phyloP scores from a whole-genome alignment of 2,113 vertebrate genomes.

The Silurus meridionalis region DNA sequence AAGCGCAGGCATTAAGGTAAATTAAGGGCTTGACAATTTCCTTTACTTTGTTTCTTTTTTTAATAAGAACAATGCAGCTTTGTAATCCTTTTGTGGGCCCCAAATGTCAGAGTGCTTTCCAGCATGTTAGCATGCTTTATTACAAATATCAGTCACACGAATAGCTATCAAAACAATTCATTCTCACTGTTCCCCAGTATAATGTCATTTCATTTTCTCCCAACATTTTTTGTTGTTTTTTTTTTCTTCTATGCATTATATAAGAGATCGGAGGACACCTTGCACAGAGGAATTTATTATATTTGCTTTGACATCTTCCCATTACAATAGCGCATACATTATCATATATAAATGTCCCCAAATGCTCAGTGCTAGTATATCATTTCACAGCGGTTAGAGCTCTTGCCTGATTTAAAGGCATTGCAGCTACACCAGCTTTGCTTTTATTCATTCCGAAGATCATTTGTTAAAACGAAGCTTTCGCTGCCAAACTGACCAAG shows the following conservation, averaged over 20 bases:
- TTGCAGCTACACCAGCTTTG: slow-evolving; percentile 48
- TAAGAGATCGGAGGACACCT: slow-evolving; percentile 22
- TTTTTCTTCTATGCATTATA: slow-evolving; percentile 22
- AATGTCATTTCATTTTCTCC: slow-evolving; percentile 42
- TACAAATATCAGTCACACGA: slow-evolving; percentile 48
- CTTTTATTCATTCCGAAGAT: slow-evolving; percentile 35
- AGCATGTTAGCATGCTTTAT: slow-evolving; percentile 38
- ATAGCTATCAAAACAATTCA: slow-evolving; percentile 48
- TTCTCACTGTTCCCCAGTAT: slow-evolving; percentile 23
- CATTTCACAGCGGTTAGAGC: neutral
- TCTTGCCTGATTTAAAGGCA: slow-evolving; percentile 23
- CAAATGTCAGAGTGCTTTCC: neutral
- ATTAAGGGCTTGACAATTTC: slow-evolving; percentile 63
- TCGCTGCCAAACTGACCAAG: slow-evolving; percentile 65
- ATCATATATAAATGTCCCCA: slow-evolving; percentile 25
- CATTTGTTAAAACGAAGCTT: slow-evolving; percentile 58
- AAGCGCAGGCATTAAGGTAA: slow-evolving; percentile 65
- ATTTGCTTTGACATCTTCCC: slow-evolving; percentile 25
- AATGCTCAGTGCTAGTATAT: slow-evolving; percentile 9
- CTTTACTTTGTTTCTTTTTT: slow-evolving; percentile 30
- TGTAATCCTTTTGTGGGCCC: slow-evolving; percentile 31
- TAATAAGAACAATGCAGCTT: slow-evolving; percentile 36
- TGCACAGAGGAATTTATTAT: slow-evolving; percentile 40
- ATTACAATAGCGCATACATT: slow-evolving; percentile 41
- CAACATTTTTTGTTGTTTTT: neutral